Evolutionary conservation across 2,797 vertebrate species (phyloP), one percentile per base, ranked within the genome.

Genomic region (Pseudochirops corinnae): DNA sequence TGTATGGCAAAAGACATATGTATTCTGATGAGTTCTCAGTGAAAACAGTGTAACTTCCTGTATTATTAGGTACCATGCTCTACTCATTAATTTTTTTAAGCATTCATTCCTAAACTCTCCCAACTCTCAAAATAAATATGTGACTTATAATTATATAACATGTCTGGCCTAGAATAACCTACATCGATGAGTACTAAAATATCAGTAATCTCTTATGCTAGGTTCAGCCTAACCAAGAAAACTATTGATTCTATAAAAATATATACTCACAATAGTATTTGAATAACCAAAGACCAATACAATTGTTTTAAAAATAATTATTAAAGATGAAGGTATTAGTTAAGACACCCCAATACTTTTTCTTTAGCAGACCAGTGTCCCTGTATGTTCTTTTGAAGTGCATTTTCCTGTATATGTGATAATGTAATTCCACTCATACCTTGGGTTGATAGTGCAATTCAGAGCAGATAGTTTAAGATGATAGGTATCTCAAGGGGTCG

Each of bases 251-350:
- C 56, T 28, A 2, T 29, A 50, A 26, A 60, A 90, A 24, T 5
- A 13, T 3, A 18, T 60, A 91, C 92, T 91, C 90, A 91, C 56
- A 74, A 91, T 56, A 91, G 92, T 91, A 53, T 94, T 97, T 91
- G 90, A 97, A 56, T 57, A 94, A 21, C 67, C 57, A 58, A 56
- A 60, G 92, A n/a, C 21, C 67, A 74, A 74, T 46, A 82, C 39
- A 46, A 3, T 82, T 46, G 18, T 46, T 82, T 82, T 46, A 11
- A 82, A 46, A 82, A 82, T 46, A 82, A 74, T 39, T 39, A 21
- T 82, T 82, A 82, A 46, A 82, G 39, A 26, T 82, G 46, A 46
- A 26, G 18, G 2, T 11, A 82, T 82, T 26, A 46, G 67, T 74
- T 18, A 53, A 74, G 39, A 46, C 6, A 82, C 9, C 9, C 74